These are phyloP conservation scores for Catalaphyllia jardinei DNA, from an alignment of 64 coral and sea anemone species.

Conservation along the genomic window DNA sequence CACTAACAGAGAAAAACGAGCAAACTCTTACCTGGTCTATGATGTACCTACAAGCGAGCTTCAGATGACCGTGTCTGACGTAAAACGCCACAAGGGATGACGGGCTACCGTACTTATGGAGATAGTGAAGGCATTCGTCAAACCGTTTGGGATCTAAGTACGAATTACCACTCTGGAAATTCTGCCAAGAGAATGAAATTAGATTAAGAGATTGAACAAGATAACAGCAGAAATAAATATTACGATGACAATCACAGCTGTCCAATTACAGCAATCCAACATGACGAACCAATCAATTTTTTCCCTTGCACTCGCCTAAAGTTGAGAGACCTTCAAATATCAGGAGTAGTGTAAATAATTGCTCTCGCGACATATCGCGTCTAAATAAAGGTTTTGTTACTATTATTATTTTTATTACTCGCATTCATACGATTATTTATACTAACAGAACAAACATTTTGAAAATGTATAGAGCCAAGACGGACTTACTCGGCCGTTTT, in stretches of 20 bases:
- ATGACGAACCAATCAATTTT: no score
- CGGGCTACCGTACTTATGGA: slow-evolving; percentile 76
- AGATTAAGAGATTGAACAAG: not conserved
- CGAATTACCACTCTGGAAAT: slow-evolving; percentile 23
- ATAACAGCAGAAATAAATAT: not conserved
- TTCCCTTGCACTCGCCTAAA: no score
- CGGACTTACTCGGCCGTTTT: slow-evolving; percentile 66
- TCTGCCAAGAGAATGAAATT: not conserved
- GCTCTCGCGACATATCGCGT: no score
- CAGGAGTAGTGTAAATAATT: no score
- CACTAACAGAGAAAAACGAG: not conserved
- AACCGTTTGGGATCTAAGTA: slow-evolving; percentile 80
- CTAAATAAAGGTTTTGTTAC: no score
- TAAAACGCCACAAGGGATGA: slow-evolving; percentile 84
- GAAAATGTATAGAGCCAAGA: not conserved
- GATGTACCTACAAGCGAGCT: slow-evolving; percentile 88
- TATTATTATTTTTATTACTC: no score
- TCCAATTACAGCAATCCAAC: not conserved
- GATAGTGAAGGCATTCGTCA: slow-evolving; percentile 88
- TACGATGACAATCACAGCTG: not conserved
- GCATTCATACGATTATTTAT: no score
- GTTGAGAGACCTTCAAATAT: no score
- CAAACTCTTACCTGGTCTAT: slow-evolving; percentile 79
- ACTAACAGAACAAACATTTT: no score
- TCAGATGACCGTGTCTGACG: slow-evolving; percentile 74